Conservation (phyloP, 2,113 vertebrate species). For the Megatriorchis doriae region DNA sequence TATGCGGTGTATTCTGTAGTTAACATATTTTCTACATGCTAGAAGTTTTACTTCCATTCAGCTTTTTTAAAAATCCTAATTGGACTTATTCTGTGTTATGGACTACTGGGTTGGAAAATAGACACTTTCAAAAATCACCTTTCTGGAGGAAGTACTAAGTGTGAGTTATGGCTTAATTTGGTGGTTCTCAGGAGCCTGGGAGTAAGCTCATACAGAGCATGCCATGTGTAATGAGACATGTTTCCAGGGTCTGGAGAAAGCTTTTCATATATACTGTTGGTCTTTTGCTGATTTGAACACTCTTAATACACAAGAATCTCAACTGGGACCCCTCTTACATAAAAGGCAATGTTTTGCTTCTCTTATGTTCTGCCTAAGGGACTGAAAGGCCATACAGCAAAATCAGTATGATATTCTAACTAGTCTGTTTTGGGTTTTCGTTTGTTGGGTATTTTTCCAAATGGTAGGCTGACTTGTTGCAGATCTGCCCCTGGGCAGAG, state of each 20-base stretch:
- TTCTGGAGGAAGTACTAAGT: neutral
- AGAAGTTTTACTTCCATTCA: neutral
- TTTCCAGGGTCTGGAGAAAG: neutral
- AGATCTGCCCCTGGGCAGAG: neutral
- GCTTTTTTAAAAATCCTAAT: neutral
- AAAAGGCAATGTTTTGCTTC: neutral
- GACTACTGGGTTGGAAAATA: neutral
- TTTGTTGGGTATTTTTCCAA: neutral
- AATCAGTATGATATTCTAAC: neutral
- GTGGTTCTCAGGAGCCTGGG: neutral
- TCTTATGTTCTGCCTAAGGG: neutral
- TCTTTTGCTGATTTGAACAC: neutral
- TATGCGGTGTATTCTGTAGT: neutral
- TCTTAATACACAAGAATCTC: neutral
- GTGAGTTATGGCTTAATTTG: conserved; percentile 18
- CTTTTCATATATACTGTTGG: neutral
- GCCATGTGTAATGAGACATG: neutral
- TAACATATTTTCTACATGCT: neutral
- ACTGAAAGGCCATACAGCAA: neutral
- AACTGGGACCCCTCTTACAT: neutral
- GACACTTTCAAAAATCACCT: neutral
- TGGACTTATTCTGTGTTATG: neutral
- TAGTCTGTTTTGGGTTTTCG: neutral
- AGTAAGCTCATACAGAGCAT: neutral
- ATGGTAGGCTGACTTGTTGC: neutral